These are phyloP conservation scores for Ictalurus punctatus DNA, from an alignment of 2,113 vertebrate species.

Conservation along the genomic window DNA sequence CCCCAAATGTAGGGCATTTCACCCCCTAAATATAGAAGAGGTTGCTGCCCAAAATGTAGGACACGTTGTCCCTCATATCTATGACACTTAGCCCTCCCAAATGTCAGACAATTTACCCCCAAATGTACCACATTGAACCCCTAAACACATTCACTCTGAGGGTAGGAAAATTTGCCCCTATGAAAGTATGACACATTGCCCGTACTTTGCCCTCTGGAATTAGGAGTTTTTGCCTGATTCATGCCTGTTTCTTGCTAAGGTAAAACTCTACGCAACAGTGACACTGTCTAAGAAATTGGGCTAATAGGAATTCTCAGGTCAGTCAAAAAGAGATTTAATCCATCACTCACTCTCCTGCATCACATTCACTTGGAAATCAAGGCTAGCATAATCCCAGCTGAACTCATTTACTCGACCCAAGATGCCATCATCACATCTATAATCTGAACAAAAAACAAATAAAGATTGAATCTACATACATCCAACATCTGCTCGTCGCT, in stretches of 20 bases:
- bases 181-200: neutral
- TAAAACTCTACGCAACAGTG: neutral
- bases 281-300: neutral
- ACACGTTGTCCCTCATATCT: neutral
- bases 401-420: neutral
- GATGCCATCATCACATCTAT: neutral
- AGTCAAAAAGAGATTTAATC: neutral
- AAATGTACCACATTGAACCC: neutral
- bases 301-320: neutral
- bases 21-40: neutral
- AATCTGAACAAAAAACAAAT: slow-evolving; percentile 11
- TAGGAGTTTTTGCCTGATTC: neutral
- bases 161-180: neutral
- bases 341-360: neutral
- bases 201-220: neutral
- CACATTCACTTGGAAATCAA: neutral
- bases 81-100: neutral
- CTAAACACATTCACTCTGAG: neutral
- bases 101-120: neutral
- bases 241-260: neutral
- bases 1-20: neutral
- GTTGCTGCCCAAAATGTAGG: neutral
- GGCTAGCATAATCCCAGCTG: neutral
- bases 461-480: slow-evolving; percentile 19
- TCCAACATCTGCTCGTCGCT: slow-evolving; percentile 24